These are phyloP conservation scores for Malacoctenus gilli DNA, from an alignment of 2,797 vertebrate species.

Conservation along the genomic window DNA sequence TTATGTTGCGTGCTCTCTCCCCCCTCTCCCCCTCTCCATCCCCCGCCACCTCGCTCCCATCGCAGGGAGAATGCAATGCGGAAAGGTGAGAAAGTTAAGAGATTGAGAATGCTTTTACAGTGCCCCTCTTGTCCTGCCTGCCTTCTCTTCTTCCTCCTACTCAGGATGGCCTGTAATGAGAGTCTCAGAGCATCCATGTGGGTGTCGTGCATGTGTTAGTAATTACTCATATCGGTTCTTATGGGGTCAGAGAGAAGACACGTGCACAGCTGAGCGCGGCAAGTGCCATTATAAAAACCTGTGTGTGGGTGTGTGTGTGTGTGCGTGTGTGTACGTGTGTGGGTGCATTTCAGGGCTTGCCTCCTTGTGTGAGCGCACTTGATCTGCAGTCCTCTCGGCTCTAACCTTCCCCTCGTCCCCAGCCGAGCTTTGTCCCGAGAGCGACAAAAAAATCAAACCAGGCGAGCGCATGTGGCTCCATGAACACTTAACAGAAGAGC, in stretches of 20 bases:
- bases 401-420: conserved; percentile 49
- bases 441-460: conserved; percentile 27
- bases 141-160: conserved; percentile 29
- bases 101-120: conserved; percentile 68
- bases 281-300: conserved; percentile 43
- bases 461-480: conserved; percentile 1
- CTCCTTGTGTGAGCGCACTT: conserved; percentile 24
- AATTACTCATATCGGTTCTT: conserved; percentile 55
- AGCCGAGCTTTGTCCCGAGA: conserved; percentile 21
- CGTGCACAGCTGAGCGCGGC: conserved; percentile 27
- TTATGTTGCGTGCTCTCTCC: conserved; percentile 21
- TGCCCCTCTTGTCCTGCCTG: conserved; percentile 23
- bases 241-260: conserved; percentile 50
- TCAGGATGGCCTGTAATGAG: conserved; percentile 56
- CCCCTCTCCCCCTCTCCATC: conserved; percentile 26
- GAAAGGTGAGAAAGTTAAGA: conserved; percentile 70
- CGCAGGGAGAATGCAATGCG: conserved; percentile 53
- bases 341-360: conserved; percentile 12
- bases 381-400: conserved; percentile 22
- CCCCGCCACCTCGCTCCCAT: conserved; percentile 21
- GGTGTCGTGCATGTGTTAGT: conserved; percentile 42
- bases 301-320: neutral
- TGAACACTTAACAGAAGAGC: conserved; percentile 3
- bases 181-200: conserved; percentile 45
- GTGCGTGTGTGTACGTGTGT: conserved; percentile 1